Conservation (phyloP, 2,888 invertebrate genomes). For the Hemaris fuciformis region DNA sequence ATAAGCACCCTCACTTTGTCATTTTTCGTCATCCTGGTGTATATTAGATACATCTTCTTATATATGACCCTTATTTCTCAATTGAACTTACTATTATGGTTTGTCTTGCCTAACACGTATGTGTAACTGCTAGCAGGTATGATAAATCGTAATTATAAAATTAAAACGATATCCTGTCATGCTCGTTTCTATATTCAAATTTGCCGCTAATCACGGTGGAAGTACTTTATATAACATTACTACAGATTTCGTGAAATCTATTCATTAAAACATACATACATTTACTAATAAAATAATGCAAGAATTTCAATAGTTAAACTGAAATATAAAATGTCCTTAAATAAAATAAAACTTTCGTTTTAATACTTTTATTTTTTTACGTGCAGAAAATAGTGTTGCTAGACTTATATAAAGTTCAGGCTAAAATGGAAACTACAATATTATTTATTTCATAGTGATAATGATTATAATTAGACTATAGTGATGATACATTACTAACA, state of each 20-base stretch:
- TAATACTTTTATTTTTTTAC: background rate
- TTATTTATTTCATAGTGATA: background rate
- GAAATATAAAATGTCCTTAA: background rate
- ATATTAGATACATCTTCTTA: no score
- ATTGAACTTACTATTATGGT: no score
- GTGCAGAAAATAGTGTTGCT: background rate
- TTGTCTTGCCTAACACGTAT: no score
- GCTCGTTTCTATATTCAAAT: slow-evolving; percentile 33
- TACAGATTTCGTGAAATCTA: background rate
- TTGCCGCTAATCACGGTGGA: slow-evolving; percentile 32
- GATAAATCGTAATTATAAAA: background rate
- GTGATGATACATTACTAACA: no score
- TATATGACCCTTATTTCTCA: no score
- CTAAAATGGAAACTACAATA: background rate
- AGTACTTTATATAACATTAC: background rate
- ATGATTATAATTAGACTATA: no score
- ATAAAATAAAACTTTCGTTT: background rate
- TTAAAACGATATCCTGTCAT: background rate
- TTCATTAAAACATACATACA: background rate
- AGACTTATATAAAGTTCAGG: background rate
- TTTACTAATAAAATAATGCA: background rate
- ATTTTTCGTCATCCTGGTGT: no score
- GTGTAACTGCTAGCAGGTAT: no score
- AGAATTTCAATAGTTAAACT: background rate
- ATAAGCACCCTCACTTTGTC: no score